Evolutionary conservation across 1,140 invertebrate species (phyloP), one percentile per base, ranked within the genome.

Genomic region (Drosophila repletoides): DNA sequence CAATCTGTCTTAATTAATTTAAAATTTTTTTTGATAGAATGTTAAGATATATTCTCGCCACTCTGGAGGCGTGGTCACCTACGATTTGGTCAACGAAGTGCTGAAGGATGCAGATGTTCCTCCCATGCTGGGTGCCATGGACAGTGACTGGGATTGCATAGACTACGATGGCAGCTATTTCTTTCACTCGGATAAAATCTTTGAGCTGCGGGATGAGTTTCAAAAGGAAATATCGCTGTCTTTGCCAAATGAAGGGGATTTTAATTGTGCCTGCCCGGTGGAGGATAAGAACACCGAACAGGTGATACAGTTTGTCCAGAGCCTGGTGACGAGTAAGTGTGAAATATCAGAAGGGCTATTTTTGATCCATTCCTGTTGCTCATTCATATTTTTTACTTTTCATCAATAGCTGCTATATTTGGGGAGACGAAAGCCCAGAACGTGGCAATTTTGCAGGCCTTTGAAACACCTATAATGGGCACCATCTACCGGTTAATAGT

Each of bases 71-170:
- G 53, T 69, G 1, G 83, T 89, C 0, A 90, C 89, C 12, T 89
- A 81, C 22, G 88, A 90, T 41, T 41, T 90, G 22, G 88, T 90
- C n/a, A 90, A 90, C 48, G 89, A 90, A 51, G 89, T 90, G 17
- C 73, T 90, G 5, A 76, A 87, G 17, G 87, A 90, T 53, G 66
- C 76, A 0, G 86, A 90, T 55, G 84, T 88, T 3, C 87, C 88
- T 3, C 88, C 88, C 3, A 80, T 83, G 53, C 53, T 90, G 21
- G 89, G 89, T 3, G 80, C 89, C 5, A 80, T 88, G 74, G 86
- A 90, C 51, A 89, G 53, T n/a, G 77, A 88, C 36, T 90, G 86
- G 86, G 89, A 90, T 36, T 84, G 80, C 26, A 83, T 90, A 41
- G 86, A 90, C 15, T 89, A 89, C 33, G 89, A 90, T 36, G 89